Evolutionary conservation across 1,140 invertebrate genomes (phyloP), one percentile per base, ranked within the genome.

Genomic region (Paracyclopina nana): DNA sequence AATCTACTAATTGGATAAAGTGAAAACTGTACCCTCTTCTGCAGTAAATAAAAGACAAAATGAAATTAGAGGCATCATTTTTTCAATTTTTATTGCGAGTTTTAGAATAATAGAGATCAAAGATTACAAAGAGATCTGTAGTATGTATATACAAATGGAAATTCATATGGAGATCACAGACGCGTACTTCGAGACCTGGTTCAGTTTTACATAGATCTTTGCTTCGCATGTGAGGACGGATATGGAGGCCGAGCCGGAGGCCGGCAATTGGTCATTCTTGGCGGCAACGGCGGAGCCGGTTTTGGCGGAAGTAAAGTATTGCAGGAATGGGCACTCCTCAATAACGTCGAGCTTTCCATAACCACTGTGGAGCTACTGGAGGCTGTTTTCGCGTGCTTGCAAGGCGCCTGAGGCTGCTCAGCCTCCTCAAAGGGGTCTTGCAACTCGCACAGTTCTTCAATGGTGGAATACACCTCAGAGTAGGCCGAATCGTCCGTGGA

Each of bases 391-490:
- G n/a, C n/a, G n/a, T n/a, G n/a, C n/a, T n/a, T n/a, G n/a, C n/a
- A n/a, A n/a, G n/a, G 34, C 34, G 14, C 34, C n/a, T 38, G n/a
- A 20, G 2, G 14, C 9, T 31, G 9, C 14, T 31, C 29, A 20
- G 14, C 8, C n/a, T 38, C 34, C n/a, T 38, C 34, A 8, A 38
- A 38, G 4, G 34, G 34, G 8, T 38, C 34, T n/a, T n/a, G 34
- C n/a, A 38, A 20, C 8, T 38, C 34, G 3, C n/a, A n/a, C 34
- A 38, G 8, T 38, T 38, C 34, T 20, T 38, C 34, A 2, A 38
- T 38, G 34, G 34, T 38, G 34, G 34, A 38, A 9, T 38, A 38
- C 34, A 38, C 34, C 14, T 38, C 34, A n/a, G 34, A 38, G 34
- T 38, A 38, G 34, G 20, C 20, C n/a, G 34, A 38, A 8, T 38